Conservation (phyloP, 2,797 vertebrate species). For the Sebastes diploproa region DNA sequence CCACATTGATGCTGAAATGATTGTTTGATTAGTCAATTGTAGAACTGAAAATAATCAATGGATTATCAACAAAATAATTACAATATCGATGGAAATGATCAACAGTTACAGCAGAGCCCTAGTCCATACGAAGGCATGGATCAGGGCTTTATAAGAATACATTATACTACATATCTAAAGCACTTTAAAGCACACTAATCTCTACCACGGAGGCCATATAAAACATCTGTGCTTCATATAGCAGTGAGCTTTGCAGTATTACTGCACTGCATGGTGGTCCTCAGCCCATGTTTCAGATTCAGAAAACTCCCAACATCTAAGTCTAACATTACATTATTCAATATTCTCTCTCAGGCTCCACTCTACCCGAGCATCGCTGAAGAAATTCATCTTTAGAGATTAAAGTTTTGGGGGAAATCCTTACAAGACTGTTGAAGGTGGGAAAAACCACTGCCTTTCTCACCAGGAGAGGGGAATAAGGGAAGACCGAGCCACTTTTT, state of each 20-base stretch:
- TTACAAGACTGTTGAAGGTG: conserved; percentile 46
- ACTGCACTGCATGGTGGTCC: not conserved
- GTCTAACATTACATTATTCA: conserved; percentile 36
- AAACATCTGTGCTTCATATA: not conserved
- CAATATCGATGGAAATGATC: not conserved
- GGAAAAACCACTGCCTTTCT: conserved; percentile 10
- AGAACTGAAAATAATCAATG: not conserved
- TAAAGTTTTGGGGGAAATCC: conserved; percentile 38
- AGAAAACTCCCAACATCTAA: conserved; percentile 26
- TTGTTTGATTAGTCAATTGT: no score
- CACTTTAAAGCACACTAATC: not conserved
- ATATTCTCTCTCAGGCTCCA: conserved; percentile 27
- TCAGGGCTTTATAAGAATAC: not conserved
- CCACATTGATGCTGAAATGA: not conserved
- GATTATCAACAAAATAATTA: not conserved
- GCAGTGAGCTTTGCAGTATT: not conserved
- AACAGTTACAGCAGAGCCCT: not conserved
- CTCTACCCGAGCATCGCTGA: conserved; percentile 4
- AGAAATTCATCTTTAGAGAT: conserved; percentile 49
- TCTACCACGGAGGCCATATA: not conserved
- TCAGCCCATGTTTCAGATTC: not conserved
- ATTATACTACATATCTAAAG: not conserved
- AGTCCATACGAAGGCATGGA: not conserved
- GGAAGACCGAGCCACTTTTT: conserved; percentile 46
- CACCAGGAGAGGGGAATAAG: conserved; percentile 26